Conservation (phyloP, 1,140 invertebrate genomes). For the Scylla paramamosain region DNA sequence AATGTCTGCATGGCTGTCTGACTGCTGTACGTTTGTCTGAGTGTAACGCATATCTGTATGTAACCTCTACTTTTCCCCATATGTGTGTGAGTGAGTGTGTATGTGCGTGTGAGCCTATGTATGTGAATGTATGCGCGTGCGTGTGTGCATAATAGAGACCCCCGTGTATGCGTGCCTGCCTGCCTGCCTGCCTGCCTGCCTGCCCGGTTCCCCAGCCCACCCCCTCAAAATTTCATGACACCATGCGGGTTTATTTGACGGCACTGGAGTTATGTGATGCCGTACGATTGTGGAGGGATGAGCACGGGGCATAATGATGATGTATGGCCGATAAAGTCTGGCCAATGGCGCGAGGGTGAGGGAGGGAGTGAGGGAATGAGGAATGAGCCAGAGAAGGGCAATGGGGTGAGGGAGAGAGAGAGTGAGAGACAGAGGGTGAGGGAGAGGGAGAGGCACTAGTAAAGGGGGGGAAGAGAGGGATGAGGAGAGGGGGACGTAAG, state of each 20-base stretch:
- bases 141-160: neutral
- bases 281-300: slow-evolving; percentile 33
- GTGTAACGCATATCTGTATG: neutral
- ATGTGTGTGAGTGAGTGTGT: slow-evolving; percentile 37
- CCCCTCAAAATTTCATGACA: slow-evolving; percentile 36
- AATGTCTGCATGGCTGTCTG: neutral
- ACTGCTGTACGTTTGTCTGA: neutral
- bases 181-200: neutral
- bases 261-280: slow-evolving; percentile 36
- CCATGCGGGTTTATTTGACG: slow-evolving; percentile 40
- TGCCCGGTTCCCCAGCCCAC: neutral
- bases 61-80: neutral
- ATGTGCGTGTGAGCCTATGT: neutral
- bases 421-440: slow-evolving; percentile 8
- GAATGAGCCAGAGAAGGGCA: neutral
- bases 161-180: neutral
- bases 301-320: slow-evolving; percentile 59
- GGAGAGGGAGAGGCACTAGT: neutral
- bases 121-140: neutral
- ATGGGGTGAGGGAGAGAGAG: neutral
- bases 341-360: slow-evolving; percentile 65
- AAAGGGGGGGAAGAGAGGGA: neutral
- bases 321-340: slow-evolving; percentile 64
- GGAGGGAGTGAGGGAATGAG: slow-evolving; percentile 30
- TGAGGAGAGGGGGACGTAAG: neutral